Evolutionary conservation across 2,797 vertebrate genomes (phyloP).

Genomic region (Micromesistius poutassou): DNA sequence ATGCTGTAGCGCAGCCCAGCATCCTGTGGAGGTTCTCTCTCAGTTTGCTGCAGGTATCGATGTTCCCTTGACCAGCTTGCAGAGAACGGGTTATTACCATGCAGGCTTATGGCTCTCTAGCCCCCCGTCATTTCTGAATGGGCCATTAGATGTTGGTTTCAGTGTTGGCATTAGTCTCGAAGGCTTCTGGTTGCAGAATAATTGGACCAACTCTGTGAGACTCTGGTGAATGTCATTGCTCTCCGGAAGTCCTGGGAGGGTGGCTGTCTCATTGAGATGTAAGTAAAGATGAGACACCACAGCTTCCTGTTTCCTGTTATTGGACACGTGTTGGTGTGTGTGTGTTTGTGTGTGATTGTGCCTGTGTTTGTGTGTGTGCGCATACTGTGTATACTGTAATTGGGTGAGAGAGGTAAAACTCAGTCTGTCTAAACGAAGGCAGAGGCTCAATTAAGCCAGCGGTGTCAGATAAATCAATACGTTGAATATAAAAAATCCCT

Average conservation of each 20-base stretch:
- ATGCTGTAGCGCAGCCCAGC: neutral
- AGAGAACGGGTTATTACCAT: neutral
- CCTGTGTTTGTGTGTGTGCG: slow-evolving; percentile 5
- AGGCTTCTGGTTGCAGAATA: neutral
- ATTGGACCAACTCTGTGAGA: neutral
- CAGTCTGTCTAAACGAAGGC: neutral
- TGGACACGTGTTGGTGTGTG: slow-evolving; percentile 4
- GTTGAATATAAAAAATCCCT: neutral
- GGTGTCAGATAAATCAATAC: neutral
- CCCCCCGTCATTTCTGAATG: neutral
- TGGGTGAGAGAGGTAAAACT: neutral
- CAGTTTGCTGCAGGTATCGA: neutral
- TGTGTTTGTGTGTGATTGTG: slow-evolving; percentile 10
- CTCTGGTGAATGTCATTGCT: neutral
- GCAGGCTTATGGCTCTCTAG: neutral
- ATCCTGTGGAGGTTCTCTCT: neutral
- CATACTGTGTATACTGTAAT: slow-evolving; percentile 1
- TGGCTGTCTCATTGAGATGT: neutral
- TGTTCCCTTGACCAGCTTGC: neutral
- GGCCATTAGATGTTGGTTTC: neutral
- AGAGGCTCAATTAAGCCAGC: neutral
- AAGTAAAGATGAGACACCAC: neutral
- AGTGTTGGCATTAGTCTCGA: neutral
- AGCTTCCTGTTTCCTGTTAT: slow-evolving; percentile 32
- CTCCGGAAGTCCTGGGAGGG: neutral